Percentiles rank a stretch among this genome's conserved stretches.
Conservation (phyloP, 2,888 invertebrate species). For the Nineta flava region DNA sequence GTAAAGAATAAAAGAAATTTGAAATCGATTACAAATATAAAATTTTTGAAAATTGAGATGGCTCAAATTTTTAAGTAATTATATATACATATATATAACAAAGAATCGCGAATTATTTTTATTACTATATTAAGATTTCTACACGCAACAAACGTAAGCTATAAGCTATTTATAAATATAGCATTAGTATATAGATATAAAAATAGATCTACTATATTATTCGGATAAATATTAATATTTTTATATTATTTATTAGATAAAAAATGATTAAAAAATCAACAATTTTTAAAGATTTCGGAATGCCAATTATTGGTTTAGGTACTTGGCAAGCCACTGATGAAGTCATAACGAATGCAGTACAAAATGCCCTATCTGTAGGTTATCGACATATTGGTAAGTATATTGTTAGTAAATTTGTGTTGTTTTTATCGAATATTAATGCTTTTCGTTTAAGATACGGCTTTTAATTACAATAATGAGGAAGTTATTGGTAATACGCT, state of each 20-base stretch:
- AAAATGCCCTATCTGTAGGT: constrained; percentile 47
- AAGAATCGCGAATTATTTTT: too few relatives aligned
- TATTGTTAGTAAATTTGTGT: background rate
- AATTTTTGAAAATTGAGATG: too few relatives aligned
- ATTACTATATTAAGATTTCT: too few relatives aligned
- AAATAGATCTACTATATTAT: background rate
- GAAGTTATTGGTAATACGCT: constrained; percentile 54
- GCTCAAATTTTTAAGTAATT: too few relatives aligned
- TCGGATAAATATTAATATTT: background rate
- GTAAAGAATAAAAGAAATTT: too few relatives aligned
- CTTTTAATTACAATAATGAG: constrained; percentile 65
- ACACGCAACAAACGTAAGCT: too few relatives aligned
- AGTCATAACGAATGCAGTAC: constrained; percentile 45
- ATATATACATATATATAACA: too few relatives aligned
- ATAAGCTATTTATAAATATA: too few relatives aligned
- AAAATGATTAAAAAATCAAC: background rate
- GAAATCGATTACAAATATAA: too few relatives aligned
- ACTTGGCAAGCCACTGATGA: constrained; percentile 55
- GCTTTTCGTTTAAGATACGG: constrained; percentile 39
- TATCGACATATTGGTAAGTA: constrained; percentile 44
- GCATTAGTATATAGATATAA: too few relatives aligned
- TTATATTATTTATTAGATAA: background rate
- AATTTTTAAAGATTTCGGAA: constrained; percentile 27
- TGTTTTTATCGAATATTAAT: background rate
- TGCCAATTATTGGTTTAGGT: constrained; percentile 57